Evolutionary conservation across 2,113 vertebrate genomes (phyloP).

Genomic region (Callipepla californica): DNA sequence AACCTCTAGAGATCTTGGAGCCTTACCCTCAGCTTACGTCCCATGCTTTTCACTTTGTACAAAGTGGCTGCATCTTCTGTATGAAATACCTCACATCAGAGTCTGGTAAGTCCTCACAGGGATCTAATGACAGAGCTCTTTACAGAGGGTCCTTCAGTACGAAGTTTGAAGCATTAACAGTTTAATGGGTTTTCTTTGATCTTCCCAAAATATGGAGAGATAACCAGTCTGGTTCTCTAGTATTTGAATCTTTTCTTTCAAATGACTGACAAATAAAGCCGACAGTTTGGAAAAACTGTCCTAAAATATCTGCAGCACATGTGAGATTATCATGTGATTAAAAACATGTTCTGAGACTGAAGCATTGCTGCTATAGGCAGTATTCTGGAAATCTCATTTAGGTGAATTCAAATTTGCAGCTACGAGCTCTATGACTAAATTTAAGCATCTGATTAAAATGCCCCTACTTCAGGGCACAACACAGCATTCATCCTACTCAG

Average conservation of each 20-base stretch:
- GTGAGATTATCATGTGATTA: background rate
- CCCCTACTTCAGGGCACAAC: background rate
- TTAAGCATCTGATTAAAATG: background rate
- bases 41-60: background rate
- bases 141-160: background rate
- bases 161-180: background rate
- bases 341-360: background rate
- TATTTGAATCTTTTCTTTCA: background rate
- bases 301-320: background rate
- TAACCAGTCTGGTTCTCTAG: rapidly evolving
- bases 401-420: background rate
- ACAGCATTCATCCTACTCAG: background rate
- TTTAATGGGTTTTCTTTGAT: slow-evolving; percentile 44
- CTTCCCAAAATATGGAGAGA: background rate
- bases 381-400: background rate
- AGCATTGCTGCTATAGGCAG: background rate
- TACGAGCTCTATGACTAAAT: background rate
- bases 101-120: background rate
- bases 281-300: slow-evolving; percentile 1
- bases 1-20: background rate
- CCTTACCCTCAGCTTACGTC: background rate
- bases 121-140: background rate
- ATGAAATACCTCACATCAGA: background rate
- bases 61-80: background rate
- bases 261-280: background rate